These are phyloP conservation scores for Elgonia sp. DNA, from an alignment of 2,888 invertebrate species.

Conservation along the genomic window DNA sequence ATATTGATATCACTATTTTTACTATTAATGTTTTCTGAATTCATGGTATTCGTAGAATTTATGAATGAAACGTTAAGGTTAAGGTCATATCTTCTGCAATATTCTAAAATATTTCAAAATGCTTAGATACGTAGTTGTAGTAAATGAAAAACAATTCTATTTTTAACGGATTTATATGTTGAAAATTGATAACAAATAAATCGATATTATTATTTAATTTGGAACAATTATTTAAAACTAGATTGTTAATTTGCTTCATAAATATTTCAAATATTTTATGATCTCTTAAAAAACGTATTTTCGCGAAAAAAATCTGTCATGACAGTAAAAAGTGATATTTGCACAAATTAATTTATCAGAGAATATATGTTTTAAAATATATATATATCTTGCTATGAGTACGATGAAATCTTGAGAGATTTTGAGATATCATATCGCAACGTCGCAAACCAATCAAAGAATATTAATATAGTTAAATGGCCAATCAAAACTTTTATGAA, in stretches of 20 bases:
- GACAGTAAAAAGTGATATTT: not conserved
- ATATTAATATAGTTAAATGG: constrained; percentile 6
- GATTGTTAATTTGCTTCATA: no score
- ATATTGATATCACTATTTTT: constrained; percentile 28
- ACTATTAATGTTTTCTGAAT: constrained; percentile 3
- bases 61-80: constrained; percentile 46
- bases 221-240: no score
- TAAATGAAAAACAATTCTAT: no score
- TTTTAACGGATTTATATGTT: no score
- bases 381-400: not conserved
- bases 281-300: no score
- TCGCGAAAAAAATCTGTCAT: no score
- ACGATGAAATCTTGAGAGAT: constrained; percentile 14
- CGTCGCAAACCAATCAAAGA: constrained; percentile 18
- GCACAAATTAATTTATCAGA: constrained; percentile 3
- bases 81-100: constrained; percentile 7
- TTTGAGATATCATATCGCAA: constrained; percentile 25
- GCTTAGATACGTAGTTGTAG: not conserved
- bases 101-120: constrained; percentile 11
- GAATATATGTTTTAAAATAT: not conserved
- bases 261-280: no score
- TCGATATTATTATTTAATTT: no score
- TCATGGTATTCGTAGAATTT: constrained; percentile 31
- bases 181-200: no score
- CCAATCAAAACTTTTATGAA: not conserved